These are phyloP conservation scores for Otocyon megalotis DNA, from an alignment of 2,113 vertebrate genomes.

Conservation along the genomic window DNA sequence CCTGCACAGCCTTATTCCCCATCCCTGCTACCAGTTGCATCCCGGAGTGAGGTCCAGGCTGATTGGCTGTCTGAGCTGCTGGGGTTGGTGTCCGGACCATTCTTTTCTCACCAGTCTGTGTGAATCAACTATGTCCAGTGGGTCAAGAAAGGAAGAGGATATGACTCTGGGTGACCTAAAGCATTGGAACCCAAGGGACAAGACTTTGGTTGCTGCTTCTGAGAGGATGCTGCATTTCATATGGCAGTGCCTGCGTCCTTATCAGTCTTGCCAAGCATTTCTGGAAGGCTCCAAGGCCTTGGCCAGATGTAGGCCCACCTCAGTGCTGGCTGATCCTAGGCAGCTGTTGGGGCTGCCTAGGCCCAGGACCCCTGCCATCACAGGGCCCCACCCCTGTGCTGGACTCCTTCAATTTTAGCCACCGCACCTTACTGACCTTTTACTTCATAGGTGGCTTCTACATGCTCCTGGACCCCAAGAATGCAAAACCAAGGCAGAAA, in stretches of 20 bases:
- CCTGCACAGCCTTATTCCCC: background rate
- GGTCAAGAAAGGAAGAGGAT: background rate
- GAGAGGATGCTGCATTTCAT: background rate
- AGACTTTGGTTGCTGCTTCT: background rate
- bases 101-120: background rate
- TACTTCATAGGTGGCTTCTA: conserved; percentile 86
- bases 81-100: background rate
- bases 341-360: background rate
- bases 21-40: background rate
- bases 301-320: background rate
- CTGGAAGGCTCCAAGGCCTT: background rate
- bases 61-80: background rate
- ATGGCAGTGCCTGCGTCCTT: accelerated
- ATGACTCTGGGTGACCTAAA: background rate
- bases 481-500: conserved; percentile 66
- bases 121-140: background rate
- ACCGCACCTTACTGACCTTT: background rate
- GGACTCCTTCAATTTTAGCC: background rate
- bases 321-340: background rate
- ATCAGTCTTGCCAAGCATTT: background rate
- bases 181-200: background rate
- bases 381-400: background rate
- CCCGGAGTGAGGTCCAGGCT: background rate
- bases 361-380: background rate
- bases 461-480: conserved; percentile 87